phyloP scores from a whole-genome alignment of 2,888 invertebrate species.

The Macrosoma leucophasiata region DNA sequence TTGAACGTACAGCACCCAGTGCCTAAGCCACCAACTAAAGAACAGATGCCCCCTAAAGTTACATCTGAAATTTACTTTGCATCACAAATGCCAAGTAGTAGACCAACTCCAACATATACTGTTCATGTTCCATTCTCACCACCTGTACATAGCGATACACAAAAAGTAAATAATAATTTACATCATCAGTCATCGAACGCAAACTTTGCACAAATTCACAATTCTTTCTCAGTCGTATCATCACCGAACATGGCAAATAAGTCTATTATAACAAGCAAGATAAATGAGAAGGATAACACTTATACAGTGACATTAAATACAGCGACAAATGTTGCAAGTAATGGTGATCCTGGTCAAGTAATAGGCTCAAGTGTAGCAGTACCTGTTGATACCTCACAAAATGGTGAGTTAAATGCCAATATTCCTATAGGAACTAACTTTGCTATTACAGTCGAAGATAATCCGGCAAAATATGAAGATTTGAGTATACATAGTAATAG shows the following conservation, averaged over 20 bases:
- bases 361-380: slow-evolving; percentile 58
- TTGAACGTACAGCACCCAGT: slow-evolving; percentile 64
- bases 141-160: slow-evolving; percentile 32
- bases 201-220: slow-evolving; percentile 17
- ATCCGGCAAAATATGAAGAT: slow-evolving; percentile 43
- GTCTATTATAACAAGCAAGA: slow-evolving; percentile 35
- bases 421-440: slow-evolving; percentile 70
- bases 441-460: slow-evolving; percentile 66
- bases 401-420: slow-evolving; percentile 52
- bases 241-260: slow-evolving; percentile 41
- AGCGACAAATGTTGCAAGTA: slow-evolving; percentile 53
- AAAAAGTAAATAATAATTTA: slow-evolving; percentile 11
- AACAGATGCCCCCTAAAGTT: slow-evolving; percentile 58
- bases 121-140: slow-evolving; percentile 51
- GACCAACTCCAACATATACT: slow-evolving; percentile 57
- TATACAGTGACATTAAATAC: slow-evolving; percentile 59
- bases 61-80: slow-evolving; percentile 72
- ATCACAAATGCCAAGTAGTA: slow-evolving; percentile 53
- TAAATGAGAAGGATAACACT: slow-evolving; percentile 41
- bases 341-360: slow-evolving; percentile 43
- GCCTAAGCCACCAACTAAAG: slow-evolving; percentile 36
- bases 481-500: slow-evolving; percentile 43
- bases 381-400: slow-evolving; percentile 44
- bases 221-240: slow-evolving; percentile 35
- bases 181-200: not conserved